These are phyloP conservation scores for Hypotaenidia okinawae DNA, from an alignment of 2,797 vertebrate genomes.

Conservation along the genomic window DNA sequence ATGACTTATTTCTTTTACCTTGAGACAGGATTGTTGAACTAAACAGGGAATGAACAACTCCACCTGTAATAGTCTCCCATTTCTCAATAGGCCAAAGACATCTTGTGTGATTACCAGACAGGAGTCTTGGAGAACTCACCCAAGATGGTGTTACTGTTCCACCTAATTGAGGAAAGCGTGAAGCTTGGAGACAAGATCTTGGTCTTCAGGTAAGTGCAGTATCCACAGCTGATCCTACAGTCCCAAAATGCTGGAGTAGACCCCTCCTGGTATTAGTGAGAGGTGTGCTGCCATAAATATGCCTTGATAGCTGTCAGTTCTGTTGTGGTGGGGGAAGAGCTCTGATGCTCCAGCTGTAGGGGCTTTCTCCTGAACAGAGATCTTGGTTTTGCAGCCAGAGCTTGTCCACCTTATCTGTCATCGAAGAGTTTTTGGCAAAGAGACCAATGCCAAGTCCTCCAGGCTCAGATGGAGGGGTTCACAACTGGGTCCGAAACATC, in stretches of 20 bases:
- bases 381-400: slow-evolving; percentile 88
- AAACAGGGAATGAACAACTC: slow-evolving; percentile 2
- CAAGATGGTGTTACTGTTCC: slow-evolving; percentile 98
- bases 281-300: neutral
- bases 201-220: slow-evolving; percentile 90
- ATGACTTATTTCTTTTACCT: neutral
- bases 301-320: neutral
- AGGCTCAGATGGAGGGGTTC: slow-evolving; percentile 79
- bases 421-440: slow-evolving; percentile 94
- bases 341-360: neutral
- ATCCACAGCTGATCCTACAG: neutral
- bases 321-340: neutral
- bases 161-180: slow-evolving; percentile 95
- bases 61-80: neutral
- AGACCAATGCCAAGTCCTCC: slow-evolving; percentile 83
- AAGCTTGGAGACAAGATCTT: slow-evolving; percentile 93
- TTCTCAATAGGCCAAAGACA: slow-evolving; percentile 89
- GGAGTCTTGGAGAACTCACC: slow-evolving; percentile 96
- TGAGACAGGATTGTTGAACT: slow-evolving; percentile 16
- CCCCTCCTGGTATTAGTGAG: neutral
- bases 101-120: slow-evolving; percentile 89
- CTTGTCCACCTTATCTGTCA: slow-evolving; percentile 94
- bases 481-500: slow-evolving; percentile 92
- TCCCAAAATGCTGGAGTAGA: neutral
- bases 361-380: neutral